phyloP scores from a whole-genome alignment of 2,113 vertebrate species.

The Scalopus aquaticus region DNA sequence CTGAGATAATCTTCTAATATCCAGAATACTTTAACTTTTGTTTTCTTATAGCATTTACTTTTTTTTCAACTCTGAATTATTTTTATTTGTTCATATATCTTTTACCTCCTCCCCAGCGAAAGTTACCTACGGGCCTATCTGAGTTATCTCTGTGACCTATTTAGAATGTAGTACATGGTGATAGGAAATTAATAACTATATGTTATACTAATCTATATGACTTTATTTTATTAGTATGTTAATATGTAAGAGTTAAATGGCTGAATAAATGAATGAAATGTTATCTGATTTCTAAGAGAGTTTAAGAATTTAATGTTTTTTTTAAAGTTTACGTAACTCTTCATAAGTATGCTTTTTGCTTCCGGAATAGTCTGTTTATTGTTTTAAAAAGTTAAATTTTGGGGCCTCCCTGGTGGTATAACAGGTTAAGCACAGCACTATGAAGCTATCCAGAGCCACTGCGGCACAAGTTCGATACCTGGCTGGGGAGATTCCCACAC shows the following conservation, averaged over 20 bases:
- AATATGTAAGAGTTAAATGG: not conserved
- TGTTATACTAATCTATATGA: no score
- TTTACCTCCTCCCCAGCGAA: not conserved
- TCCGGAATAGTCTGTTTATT: not conserved
- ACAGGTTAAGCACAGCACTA: no score
- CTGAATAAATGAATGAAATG: not conserved
- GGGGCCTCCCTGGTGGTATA: no score
- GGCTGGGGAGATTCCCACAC: no score
- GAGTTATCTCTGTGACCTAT: not conserved
- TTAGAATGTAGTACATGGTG: not conserved
- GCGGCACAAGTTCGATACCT: no score
- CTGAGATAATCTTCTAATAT: not conserved
- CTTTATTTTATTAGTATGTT: no score
- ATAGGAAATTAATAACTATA: not conserved
- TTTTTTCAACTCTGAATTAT: not conserved
- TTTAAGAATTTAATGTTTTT: slow-evolving; percentile 2
- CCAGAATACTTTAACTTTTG: not conserved
- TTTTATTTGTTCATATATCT: not conserved
- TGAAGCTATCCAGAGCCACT: no score
- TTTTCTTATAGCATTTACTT: not conserved
- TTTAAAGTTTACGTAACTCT: not conserved
- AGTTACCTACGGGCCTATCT: not conserved
- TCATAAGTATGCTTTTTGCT: not conserved
- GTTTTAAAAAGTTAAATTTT: not conserved
- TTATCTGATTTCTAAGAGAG: not conserved